Base-by-base conservation (phyloP, 2,888 invertebrate species). In the Bhutanitis thaidina region DNA sequence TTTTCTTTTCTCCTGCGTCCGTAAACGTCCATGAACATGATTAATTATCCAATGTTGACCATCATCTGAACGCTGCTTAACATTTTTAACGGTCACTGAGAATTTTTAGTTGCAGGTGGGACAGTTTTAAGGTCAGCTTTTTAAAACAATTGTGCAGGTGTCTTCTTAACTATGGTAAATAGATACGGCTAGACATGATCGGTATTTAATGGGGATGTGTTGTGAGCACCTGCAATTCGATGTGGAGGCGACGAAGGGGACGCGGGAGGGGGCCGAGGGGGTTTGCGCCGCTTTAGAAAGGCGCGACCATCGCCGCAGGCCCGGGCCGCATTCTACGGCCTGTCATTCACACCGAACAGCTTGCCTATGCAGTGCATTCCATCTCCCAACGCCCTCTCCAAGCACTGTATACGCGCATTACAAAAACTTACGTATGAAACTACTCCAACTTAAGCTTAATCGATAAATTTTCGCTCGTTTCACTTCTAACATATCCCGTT, bases 311-410 rank as follows among this genome's bases (percentile, higher is more conserved):
- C 79, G 88, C 88, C 88, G 77, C 85, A 75, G 88, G 89, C 89
- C 77, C 77, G 82, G 77, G 85, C 88, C 88, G 86, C 89, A 89
- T 89, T 89, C 89, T 89, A 89, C 84, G 81, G 88, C 82, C 85
- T 89, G 88, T 89, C 88, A 89, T 89, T 89, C 88, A 89, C 88
- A 87, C 84, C 86, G 86, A 79, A 80, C 87, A 85, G 87, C 81
- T 89, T 84, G 87, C 84, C 88, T 89, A 88, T 85, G 87, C 84
- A 81, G 79, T 86, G 86, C 88, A 89, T 89, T 86, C 89, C 84
- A 84, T 84, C 84, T 83, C 82, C 82, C 78, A 72, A 72, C 77
- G 77, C 77, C 71, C 74, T 79, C 75, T 76, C 77, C 71, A 75
- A 74, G 73, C 77, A 76, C 69, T 69, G 69, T 70, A 67, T 71